Evolutionary conservation across 2,113 vertebrate species (phyloP), one percentile per base, ranked within the genome.

Genomic region (Chloroceryle aenea): DNA sequence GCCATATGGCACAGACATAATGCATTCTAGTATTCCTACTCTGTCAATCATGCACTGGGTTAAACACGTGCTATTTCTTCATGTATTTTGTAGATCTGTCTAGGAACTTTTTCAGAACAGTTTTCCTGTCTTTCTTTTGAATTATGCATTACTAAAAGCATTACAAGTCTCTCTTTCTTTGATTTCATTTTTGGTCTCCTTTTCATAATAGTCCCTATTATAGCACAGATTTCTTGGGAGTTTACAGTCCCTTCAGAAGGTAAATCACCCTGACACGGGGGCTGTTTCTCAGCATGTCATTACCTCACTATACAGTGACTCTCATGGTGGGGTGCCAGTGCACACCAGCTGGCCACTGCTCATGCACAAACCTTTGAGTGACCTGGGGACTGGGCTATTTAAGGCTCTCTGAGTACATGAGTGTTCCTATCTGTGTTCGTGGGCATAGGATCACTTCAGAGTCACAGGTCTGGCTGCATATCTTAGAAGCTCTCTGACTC

Each of bases 41-140:
- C 8, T 59, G 20, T 61, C 0, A 0, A 61, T 58, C 45, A 5
- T 29, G 12, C 22, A 11, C 8, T 40, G 34, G 21, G 16, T 43
- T 59, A 69, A 85, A 42, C 7, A 7, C 19, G 26, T 47, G 9
- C 14, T 66, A 8, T 25, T 74, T 23, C n/a, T 80, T 69, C 22
- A 62, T 9, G 14, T 52, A 58, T 92, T 76, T 93, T 79, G 18
- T 38, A 89, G 29, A 67, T 69, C 17, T 67, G 30, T 83, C 30
- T 32, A 64, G 34, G 29, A 68, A 34, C 4, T 5, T 53, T 76
- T 48, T 52, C 50, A 52, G 50, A 52, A 52, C 23, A 52, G 4
- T 47, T 74, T 32, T 66, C 71, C 6, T n/a, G 9, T 74, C 75
- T 87, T 67, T 61, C 25, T 61, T 61, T 61, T 36, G 8, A 62